Conservation (phyloP, 2,888 invertebrate species). For the Digitonthophagus gazella region DNA sequence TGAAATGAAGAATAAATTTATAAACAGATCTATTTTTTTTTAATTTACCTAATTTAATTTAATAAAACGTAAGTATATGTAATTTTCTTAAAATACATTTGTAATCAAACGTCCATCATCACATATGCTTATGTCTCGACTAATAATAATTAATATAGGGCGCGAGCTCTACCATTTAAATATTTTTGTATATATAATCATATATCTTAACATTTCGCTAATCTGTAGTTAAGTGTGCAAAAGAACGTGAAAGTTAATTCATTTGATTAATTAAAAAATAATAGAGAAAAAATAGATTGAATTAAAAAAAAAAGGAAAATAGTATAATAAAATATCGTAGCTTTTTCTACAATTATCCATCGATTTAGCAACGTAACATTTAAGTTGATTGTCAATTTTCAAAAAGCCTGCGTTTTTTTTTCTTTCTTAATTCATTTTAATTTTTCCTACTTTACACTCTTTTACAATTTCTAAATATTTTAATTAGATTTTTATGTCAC, state of each 20-base stretch:
- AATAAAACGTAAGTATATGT: conserved; percentile 7
- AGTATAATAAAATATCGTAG: not conserved
- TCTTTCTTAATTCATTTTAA: not conserved
- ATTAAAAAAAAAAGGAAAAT: conserved; percentile 17
- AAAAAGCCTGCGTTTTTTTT: conserved; percentile 23
- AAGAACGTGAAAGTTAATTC: no score
- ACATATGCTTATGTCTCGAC: conserved; percentile 50
- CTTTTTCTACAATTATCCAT: conserved; percentile 26
- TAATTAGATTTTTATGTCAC: no score
- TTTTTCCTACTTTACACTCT: not conserved
- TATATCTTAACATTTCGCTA: conserved; percentile 48
- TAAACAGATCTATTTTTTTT: conserved; percentile 19
- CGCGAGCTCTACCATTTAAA: conserved; percentile 48
- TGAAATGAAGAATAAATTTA: conserved; percentile 1
- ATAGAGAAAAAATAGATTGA: conserved; percentile 23
- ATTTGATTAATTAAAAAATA: conserved; percentile 22
- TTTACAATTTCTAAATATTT: conserved; percentile 4
- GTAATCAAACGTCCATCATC: conserved; percentile 48
- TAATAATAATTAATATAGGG: conserved; percentile 46
- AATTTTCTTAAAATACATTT: not conserved
- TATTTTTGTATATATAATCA: conserved; percentile 46
- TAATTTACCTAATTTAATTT: no score
- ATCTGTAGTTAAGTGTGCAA: conserved; percentile 39
- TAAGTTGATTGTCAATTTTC: conserved; percentile 27
- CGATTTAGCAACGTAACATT: conserved; percentile 17